Percentiles rank a stretch among this genome's conserved stretches.
phyloP scores from a whole-genome alignment of 2,113 vertebrate genomes.

The Dipodomys ordii region DNA sequence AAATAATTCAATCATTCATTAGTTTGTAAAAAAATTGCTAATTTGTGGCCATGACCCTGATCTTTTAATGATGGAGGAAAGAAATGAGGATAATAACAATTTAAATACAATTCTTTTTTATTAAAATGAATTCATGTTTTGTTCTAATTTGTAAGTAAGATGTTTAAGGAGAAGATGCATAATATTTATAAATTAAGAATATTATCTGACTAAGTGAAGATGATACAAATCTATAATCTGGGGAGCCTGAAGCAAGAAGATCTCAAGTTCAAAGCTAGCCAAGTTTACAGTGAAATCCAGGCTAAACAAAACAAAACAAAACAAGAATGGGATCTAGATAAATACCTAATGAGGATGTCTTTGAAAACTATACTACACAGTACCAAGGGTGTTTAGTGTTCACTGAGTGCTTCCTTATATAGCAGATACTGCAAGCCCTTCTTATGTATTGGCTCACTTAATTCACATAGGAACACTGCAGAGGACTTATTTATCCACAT shows the following conservation, averaged over 20 bases:
- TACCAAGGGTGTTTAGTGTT: not conserved
- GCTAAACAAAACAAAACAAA: not conserved
- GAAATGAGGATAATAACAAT: not conserved
- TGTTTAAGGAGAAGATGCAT: not conserved
- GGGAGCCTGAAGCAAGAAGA: not conserved
- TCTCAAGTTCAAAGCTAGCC: not conserved
- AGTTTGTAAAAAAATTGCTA: not conserved
- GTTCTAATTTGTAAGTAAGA: constrained; percentile 4
- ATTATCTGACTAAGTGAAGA: not conserved
- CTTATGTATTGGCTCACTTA: not conserved
- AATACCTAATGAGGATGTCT: not conserved
- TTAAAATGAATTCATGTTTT: not conserved
- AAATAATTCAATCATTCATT: not conserved
- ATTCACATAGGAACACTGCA: not conserved
- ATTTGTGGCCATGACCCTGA: not conserved
- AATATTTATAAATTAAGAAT: constrained; percentile 33
- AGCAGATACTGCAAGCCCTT: not conserved
- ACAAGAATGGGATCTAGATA: not conserved
- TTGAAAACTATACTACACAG: not conserved
- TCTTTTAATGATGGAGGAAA: not conserved
- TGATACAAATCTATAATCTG: too few species aligned
- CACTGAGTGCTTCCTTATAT: not conserved
- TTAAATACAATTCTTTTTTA: not conserved
- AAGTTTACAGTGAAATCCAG: not conserved
- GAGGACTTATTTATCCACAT: not conserved